These are phyloP conservation scores for Automeris io DNA, from an alignment of 2,888 invertebrate genomes.

Conservation along the genomic window DNA sequence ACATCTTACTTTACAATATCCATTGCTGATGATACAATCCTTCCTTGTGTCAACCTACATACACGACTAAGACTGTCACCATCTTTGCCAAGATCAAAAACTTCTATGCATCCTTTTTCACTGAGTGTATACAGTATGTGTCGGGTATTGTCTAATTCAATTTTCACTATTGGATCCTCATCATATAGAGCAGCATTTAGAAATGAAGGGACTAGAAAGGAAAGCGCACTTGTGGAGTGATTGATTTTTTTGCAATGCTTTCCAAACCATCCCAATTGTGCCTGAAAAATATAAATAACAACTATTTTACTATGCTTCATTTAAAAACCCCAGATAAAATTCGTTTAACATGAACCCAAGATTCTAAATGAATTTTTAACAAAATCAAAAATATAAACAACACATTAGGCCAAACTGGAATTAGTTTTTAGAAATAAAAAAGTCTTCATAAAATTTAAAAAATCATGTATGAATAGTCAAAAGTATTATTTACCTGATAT, in stretches of 20 bases:
- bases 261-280: conserved; percentile 94
- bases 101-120: conserved; percentile 91
- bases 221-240: conserved; percentile 91
- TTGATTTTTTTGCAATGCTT: conserved; percentile 96
- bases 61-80: conserved; percentile 84
- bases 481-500: conserved; percentile 83
- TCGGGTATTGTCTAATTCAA: conserved; percentile 91
- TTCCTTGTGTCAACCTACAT: conserved; percentile 84
- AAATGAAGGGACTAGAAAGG: conserved; percentile 93
- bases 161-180: conserved; percentile 92
- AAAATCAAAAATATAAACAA: too few relatives aligned
- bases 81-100: conserved; percentile 91
- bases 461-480: too few relatives aligned
- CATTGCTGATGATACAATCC: conserved; percentile 85
- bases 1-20: conserved; percentile 86
- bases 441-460: too few relatives aligned
- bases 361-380: too few relatives aligned
- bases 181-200: conserved; percentile 90
- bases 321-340: too few relatives aligned
- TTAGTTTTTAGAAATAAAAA: too few relatives aligned
- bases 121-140: conserved; percentile 93
- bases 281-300: conserved; percentile 64
- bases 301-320: neutral
- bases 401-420: too few relatives aligned
- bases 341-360: too few relatives aligned